phyloP scores from a whole-genome alignment of 1,140 invertebrate species.

The Orius laevigatus region DNA sequence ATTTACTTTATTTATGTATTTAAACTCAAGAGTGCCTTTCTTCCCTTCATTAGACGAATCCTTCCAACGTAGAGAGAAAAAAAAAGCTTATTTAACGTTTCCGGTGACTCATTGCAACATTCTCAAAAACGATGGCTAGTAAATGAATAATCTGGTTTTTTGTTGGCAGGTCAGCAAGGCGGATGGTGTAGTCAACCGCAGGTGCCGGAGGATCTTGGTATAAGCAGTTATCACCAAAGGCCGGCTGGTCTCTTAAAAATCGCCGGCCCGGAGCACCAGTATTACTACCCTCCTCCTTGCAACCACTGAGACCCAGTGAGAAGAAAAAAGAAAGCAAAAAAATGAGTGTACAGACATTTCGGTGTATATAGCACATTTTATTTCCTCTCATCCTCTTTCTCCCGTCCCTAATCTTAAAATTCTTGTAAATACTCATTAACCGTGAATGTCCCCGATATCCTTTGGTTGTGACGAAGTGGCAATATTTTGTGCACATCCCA shows the following conservation, averaged over 20 bases:
- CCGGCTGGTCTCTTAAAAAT: conserved; percentile 6
- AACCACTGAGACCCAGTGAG: conserved; percentile 1
- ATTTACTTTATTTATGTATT: conserved; percentile 16
- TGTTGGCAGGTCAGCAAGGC: conserved; percentile 5
- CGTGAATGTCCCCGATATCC: not conserved
- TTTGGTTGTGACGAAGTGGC: conserved; percentile 10
- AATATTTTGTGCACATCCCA: not conserved
- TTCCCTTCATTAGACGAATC: too few relatives aligned
- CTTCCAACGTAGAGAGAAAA: too few relatives aligned
- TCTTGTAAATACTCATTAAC: too few relatives aligned
- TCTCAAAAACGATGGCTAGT: too few relatives aligned
- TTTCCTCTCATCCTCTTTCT: too few relatives aligned
- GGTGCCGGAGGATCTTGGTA: conserved; percentile 5
- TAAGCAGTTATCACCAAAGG: not conserved
- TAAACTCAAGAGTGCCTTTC: conserved; percentile 4
- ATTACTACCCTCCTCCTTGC: conserved; percentile 9
- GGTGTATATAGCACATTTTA: too few relatives aligned
- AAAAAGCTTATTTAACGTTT: too few relatives aligned
- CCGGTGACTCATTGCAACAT: too few relatives aligned
- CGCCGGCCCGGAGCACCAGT: conserved; percentile 7
- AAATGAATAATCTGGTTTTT: too few relatives aligned
- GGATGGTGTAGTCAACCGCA: conserved; percentile 4
- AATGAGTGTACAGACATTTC: too few relatives aligned
- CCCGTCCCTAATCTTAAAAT: too few relatives aligned
- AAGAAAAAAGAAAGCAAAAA: too few relatives aligned